Evolutionary conservation across 2,797 vertebrate genomes (phyloP), one percentile per base, ranked within the genome.

Genomic region (Scarus forsteni): DNA sequence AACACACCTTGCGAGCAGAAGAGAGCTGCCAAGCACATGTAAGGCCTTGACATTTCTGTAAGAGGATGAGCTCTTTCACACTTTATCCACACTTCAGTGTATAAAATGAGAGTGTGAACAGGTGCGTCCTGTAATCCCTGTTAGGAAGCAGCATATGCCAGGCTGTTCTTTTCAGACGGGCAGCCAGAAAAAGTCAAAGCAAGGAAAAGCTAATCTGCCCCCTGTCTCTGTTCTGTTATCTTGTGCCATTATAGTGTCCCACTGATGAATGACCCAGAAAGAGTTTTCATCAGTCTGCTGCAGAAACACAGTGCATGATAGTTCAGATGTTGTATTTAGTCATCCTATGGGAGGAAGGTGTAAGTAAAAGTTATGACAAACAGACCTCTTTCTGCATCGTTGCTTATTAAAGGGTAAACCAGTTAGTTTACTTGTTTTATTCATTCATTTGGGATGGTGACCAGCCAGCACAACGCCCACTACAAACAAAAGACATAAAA

Each of bases 61-160:
- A 9, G 8, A 42, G 43, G 66, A 58, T 42, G 40, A 72, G 44
- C 44, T 13, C 55, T 74, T 60, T 63, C 52, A 18, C 60, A 61
- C 72, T 65, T 43, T 19, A 69, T 80, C 46, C 40, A 43, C 27
- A 16, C 45, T 43, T 10, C 51, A 34, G 69, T 64, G 50, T 66
- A 58, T 61, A 62, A 75, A 84, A 70, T 62, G 34, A 70, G 65
- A 42, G 64, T 71, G 76, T 77, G 78, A 86, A 81, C 89, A 90
- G 89, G 90, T 89, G 89, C 79, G 81, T 76, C 66, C 79, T 75
- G 80, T 93, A 91, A 93, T 92, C 91, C 90, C 81, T 10, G 55
- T 74, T 53, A 79, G 85, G 84, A 80, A 61, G 85, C 77, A 88
- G 83, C 91, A 91, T 87, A 91, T 91, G 86, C 86, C 83, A 77